Conservation (phyloP, 2,888 invertebrate genomes). For the Phengaris alcon region DNA sequence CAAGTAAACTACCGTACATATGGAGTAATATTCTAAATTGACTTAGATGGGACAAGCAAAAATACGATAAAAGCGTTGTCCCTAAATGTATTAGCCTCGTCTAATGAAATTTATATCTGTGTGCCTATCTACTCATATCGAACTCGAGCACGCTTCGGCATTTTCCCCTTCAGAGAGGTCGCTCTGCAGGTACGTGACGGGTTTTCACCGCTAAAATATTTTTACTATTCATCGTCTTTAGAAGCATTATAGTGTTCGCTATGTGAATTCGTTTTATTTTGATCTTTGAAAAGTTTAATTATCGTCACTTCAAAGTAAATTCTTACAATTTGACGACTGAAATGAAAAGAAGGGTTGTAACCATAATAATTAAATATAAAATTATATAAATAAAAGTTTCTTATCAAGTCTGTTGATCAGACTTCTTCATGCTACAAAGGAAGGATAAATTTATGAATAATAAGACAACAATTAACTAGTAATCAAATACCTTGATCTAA, state of each 20-base stretch:
- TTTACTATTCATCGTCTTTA: constrained; percentile 67
- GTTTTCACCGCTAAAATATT: constrained; percentile 67
- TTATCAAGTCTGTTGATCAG: too few relatives aligned
- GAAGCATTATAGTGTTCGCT: constrained; percentile 65
- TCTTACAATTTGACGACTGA: too few relatives aligned
- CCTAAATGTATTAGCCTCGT: constrained; percentile 31
- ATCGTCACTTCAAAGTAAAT: background rate
- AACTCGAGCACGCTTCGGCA: constrained; percentile 63
- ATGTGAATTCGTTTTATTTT: constrained; percentile 45
- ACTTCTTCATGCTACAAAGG: too few relatives aligned
- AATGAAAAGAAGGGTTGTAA: too few relatives aligned
- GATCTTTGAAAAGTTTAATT: background rate
- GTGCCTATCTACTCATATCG: constrained; percentile 66
- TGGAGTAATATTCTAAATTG: constrained; percentile 25
- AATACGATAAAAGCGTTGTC: constrained; percentile 27
- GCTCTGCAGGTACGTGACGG: constrained; percentile 59
- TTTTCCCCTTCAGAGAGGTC: constrained; percentile 57
- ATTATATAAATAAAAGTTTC: too few relatives aligned
- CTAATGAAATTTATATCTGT: constrained; percentile 38
- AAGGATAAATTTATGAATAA: too few relatives aligned
- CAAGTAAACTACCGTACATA: constrained; percentile 15
- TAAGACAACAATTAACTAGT: too few relatives aligned
- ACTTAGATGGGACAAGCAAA: constrained; percentile 4
- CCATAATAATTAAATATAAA: too few relatives aligned
- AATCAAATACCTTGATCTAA: too few relatives aligned